Evolutionary conservation across 37 sponge, comb jelly and placozoan species (phyloP).

Genomic region (Beroe forskalii): DNA sequence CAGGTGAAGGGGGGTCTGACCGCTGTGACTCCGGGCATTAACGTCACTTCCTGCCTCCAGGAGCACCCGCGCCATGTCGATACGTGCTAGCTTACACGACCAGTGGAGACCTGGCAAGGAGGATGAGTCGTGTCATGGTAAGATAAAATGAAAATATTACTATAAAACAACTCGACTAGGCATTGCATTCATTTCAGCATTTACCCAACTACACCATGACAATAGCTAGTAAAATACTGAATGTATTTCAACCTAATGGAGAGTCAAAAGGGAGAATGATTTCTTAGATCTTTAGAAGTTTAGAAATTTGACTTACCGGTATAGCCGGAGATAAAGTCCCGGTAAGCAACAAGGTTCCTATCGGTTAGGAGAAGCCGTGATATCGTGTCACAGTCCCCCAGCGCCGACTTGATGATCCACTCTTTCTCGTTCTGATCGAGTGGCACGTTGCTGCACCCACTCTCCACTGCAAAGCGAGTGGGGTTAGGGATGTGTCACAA

Average conservation of each 20-base stretch:
- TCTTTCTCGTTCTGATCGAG: conserved; percentile 1
- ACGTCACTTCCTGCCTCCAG: conserved; percentile 12
- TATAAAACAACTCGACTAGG: too few species aligned
- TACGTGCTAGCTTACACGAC: neutral
- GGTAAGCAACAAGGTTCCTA: neutral
- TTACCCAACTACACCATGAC: too few species aligned
- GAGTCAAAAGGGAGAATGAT: too few species aligned
- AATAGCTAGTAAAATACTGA: too few species aligned
- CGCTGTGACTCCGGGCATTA: neutral
- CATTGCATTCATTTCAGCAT: too few species aligned
- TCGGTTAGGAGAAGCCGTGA: conserved; percentile 3
- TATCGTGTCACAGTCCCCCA: conserved; percentile 12
- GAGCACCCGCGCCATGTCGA: neutral
- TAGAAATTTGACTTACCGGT: neutral
- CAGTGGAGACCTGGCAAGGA: conserved; percentile 12
- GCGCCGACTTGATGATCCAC: neutral
- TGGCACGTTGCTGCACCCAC: neutral
- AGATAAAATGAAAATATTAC: too few species aligned
- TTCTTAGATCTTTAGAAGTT: too few species aligned
- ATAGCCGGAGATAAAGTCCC: conserved; percentile 29
- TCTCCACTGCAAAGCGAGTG: conserved; percentile 17
- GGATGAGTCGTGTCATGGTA: too few species aligned
- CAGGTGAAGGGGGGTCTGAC: conserved; percentile 1
- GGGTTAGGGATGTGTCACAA: too few species aligned
- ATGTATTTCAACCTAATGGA: too few species aligned